phyloP scores from a whole-genome alignment of 1,140 invertebrate genomes.

The Macrotrachela quadricornifera region DNA sequence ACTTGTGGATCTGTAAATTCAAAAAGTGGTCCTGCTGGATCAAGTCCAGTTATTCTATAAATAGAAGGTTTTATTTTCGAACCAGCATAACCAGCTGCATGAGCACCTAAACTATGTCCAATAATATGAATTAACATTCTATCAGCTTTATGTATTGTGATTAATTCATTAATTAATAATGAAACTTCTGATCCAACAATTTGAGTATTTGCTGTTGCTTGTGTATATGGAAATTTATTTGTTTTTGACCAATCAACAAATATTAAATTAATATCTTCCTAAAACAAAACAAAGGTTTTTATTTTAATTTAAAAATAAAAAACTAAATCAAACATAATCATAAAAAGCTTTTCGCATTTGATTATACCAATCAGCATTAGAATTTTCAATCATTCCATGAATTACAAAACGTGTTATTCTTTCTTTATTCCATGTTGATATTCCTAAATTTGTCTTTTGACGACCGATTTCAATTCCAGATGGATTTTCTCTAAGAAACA shows the following conservation, averaged over 20 bases:
- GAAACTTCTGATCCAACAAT: constrained; percentile 70
- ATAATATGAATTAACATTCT: constrained; percentile 42
- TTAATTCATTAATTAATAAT: constrained; percentile 48
- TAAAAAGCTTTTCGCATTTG: constrained; percentile 9
- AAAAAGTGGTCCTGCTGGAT: constrained; percentile 7
- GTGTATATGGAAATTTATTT: constrained; percentile 64
- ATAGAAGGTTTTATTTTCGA: background rate
- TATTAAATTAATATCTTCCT: constrained; percentile 60
- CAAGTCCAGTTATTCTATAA: constrained; percentile 3
- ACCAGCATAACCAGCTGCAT: background rate
- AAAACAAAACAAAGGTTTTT: too few relatives aligned
- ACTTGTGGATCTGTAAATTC: background rate
- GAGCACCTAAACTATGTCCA: constrained; percentile 8
- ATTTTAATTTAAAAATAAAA: too few relatives aligned
- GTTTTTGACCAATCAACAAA: constrained; percentile 83
- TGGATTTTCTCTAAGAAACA: too few relatives aligned
- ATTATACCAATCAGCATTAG: constrained; percentile 57
- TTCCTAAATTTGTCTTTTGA: too few relatives aligned
- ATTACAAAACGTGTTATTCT: too few relatives aligned
- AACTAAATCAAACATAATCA: too few relatives aligned
- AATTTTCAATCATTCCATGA: constrained; percentile 76
- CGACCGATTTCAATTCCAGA: too few relatives aligned
- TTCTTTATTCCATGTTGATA: too few relatives aligned
- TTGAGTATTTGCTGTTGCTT: constrained; percentile 71
- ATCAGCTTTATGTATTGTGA: constrained; percentile 15